Conservation (phyloP, 1,140 invertebrate species). For the Drosophila nigromelanica region DNA sequence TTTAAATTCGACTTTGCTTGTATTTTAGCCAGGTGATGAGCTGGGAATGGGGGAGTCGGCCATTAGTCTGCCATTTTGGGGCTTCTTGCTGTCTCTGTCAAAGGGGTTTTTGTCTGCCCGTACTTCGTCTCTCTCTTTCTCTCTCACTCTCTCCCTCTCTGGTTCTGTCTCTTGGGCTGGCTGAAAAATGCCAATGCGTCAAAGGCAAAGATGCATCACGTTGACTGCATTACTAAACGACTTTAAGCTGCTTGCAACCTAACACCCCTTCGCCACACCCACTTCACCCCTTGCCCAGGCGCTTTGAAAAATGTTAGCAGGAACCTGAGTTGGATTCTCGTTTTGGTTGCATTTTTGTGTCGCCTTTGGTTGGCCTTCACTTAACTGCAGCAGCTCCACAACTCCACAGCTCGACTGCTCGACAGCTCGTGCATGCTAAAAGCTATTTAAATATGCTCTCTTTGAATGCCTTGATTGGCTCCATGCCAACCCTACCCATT, state of each 20-base stretch:
- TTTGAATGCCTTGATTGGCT: conserved; percentile 81
- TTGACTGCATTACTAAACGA: conserved; percentile 71
- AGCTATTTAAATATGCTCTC: conserved; percentile 82
- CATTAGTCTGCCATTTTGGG: conserved; percentile 38
- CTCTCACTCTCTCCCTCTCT: conserved; percentile 7
- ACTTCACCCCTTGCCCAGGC: conserved; percentile 1
- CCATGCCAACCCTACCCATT: conserved; percentile 43
- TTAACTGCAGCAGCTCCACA: conserved; percentile 63
- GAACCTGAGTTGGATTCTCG: conserved; percentile 18
- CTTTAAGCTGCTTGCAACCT: conserved; percentile 52
- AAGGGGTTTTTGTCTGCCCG: not conserved
- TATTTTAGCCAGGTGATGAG: conserved; percentile 3
- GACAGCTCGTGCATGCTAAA: conserved; percentile 80
- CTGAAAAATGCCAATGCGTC: conserved; percentile 48
- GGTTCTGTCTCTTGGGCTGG: not conserved
- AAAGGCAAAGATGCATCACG: conserved; percentile 69
- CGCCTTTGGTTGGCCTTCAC: conserved; percentile 76
- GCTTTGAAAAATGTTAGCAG: conserved; percentile 61
- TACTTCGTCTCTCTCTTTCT: not conserved
- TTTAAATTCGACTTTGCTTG: conserved; percentile 12
- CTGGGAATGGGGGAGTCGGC: not conserved
- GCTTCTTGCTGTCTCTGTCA: conserved; percentile 1
- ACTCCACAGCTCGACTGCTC: conserved; percentile 17
- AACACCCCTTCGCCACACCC: not conserved
- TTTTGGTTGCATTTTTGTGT: conserved; percentile 76